These are phyloP conservation scores for Drosophila lowei DNA, from an alignment of 1,140 invertebrate species.

Conservation along the genomic window DNA sequence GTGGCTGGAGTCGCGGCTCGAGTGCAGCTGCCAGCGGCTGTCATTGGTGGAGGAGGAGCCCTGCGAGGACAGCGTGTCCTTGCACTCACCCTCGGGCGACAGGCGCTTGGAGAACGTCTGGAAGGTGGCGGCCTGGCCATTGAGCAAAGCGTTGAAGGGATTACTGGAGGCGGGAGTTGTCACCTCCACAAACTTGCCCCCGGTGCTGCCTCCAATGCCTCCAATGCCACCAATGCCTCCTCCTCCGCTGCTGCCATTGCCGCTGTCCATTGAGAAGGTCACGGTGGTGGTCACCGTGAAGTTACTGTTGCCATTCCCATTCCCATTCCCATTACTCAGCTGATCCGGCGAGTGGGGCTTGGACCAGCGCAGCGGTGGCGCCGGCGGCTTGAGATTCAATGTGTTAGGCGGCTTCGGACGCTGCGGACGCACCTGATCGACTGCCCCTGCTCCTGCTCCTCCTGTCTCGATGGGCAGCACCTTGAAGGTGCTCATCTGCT, in stretches of 20 bases:
- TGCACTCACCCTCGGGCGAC: constrained; percentile 84
- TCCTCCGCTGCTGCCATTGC: constrained; percentile 52
- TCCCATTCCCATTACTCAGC: constrained; percentile 44
- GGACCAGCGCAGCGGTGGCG: constrained; percentile 87
- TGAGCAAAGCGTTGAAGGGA: constrained; percentile 71
- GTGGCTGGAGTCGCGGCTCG: constrained; percentile 66
- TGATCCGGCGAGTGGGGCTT: constrained; percentile 85
- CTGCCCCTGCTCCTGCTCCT: constrained; percentile 10
- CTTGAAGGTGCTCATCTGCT: constrained; percentile 79
- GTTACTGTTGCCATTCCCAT: constrained; percentile 83
- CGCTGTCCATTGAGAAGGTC: constrained; percentile 88
- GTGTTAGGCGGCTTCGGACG: constrained; percentile 92
- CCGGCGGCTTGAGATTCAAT: constrained; percentile 87
- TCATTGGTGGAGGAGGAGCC: constrained; percentile 83
- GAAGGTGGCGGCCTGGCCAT: constrained; percentile 71
- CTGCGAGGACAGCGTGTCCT: constrained; percentile 83
- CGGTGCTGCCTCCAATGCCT: neutral
- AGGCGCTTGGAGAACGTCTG: constrained; percentile 84
- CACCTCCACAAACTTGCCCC: constrained; percentile 76
- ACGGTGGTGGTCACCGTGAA: constrained; percentile 92
- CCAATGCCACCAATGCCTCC: neutral
- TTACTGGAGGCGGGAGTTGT: constrained; percentile 72
- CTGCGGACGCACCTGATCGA: constrained; percentile 85
- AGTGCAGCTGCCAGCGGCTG: constrained; percentile 69
- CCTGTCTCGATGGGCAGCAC: constrained; percentile 10